phyloP scores from a whole-genome alignment of 2,888 invertebrate species.

The Synergus umbraculus region DNA sequence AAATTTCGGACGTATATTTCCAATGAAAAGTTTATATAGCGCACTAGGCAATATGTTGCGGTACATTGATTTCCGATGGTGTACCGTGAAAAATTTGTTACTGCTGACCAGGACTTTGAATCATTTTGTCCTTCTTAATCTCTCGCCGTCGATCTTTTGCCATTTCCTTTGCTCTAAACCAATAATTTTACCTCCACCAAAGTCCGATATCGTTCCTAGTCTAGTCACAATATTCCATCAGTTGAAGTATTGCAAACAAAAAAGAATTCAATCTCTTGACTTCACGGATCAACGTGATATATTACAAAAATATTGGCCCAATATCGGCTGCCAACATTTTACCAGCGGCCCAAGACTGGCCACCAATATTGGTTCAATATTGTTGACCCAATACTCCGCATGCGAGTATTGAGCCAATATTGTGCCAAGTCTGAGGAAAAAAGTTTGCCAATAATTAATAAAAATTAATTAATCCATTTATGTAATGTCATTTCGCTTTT shows the following conservation, averaged over 20 bases:
- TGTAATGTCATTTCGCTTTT: too few species aligned
- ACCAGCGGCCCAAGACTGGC: too few species aligned
- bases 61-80: conserved; percentile 1
- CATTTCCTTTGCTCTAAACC: neutral
- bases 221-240: neutral
- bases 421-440: too few species aligned
- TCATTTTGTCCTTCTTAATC: neutral
- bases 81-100: conserved; percentile 12
- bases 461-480: too few species aligned
- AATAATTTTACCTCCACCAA: neutral
- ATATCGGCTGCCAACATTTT: too few species aligned
- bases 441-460: too few species aligned
- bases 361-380: too few species aligned
- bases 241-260: neutral
- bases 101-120: neutral
- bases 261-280: neutral
- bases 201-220: conserved; percentile 11
- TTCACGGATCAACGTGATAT: neutral
- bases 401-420: too few species aligned
- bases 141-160: neutral
- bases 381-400: too few species aligned
- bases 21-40: conserved; percentile 5
- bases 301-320: neutral
- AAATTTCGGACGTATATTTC: conserved; percentile 1
- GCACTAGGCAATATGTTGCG: neutral